Conservation (phyloP, 2,113 vertebrate genomes). For the Brachypteracias leptosomus region DNA sequence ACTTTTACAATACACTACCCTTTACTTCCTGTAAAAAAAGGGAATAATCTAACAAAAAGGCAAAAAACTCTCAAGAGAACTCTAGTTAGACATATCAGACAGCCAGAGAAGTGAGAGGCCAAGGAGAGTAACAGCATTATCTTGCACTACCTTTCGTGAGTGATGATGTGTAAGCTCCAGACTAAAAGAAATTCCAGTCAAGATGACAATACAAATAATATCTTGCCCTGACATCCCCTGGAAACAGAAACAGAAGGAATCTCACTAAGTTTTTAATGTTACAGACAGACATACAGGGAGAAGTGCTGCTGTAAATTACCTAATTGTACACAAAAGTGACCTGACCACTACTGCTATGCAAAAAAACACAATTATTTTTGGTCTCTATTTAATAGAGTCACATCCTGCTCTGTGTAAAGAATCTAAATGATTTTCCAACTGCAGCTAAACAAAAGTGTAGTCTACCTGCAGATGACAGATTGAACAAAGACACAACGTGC, state of each 20-base stretch:
- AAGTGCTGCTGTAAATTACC: background rate
- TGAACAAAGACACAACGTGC: background rate
- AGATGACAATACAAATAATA: background rate
- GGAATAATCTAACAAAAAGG: background rate
- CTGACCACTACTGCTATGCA: background rate
- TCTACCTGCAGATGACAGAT: slow-evolving; percentile 53
- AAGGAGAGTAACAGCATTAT: accelerated
- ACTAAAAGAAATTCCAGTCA: slow-evolving; percentile 19
- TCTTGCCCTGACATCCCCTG: background rate
- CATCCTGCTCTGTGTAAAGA: slow-evolving; percentile 41
- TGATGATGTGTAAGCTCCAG: background rate
- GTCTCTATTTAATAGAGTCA: slow-evolving; percentile 19
- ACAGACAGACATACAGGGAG: background rate
- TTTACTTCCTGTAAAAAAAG: background rate
- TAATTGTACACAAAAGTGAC: background rate
- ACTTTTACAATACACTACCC: background rate
- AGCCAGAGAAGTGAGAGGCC: background rate
- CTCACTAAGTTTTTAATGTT: background rate
- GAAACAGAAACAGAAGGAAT: background rate
- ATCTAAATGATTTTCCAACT: slow-evolving; percentile 61
- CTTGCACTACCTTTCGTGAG: background rate
- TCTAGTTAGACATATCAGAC: background rate
- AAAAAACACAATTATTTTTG: background rate
- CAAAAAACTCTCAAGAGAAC: background rate
- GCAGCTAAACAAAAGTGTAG: slow-evolving; percentile 41